Conservation (phyloP, 2,113 vertebrate species). For the Aix galericulata region DNA sequence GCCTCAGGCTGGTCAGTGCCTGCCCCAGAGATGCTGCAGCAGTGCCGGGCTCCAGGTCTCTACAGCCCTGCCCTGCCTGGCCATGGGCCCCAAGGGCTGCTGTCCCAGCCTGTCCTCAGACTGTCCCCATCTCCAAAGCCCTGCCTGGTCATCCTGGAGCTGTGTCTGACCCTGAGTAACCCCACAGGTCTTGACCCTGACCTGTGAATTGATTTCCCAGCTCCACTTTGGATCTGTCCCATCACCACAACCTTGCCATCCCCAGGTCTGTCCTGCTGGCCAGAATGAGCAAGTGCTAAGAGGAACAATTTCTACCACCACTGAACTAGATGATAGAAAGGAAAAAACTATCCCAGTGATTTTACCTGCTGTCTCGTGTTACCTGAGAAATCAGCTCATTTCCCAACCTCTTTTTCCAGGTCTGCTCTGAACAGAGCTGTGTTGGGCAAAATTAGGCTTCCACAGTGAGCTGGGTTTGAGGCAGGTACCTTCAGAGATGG, state of each 20-base stretch:
- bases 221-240: neutral
- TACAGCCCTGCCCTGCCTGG: neutral
- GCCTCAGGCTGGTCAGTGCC: neutral
- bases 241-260: rapidly evolving
- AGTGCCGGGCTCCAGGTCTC: neutral
- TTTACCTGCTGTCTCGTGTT: neutral
- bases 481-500: neutral
- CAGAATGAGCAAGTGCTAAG: neutral
- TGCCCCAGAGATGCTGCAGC: rapidly evolving
- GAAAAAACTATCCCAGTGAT: conserved; percentile 10
- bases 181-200: neutral
- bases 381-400: neutral
- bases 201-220: neutral
- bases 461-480: neutral
- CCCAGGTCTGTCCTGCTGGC: neutral
- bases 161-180: neutral
- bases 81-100: neutral
- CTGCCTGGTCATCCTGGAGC: neutral
- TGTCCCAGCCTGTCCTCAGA: neutral
- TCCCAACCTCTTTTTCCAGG: neutral
- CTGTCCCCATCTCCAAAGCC: neutral
- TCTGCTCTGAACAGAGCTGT: neutral
- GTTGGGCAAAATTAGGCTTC: neutral
- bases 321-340: neutral
- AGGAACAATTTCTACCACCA: neutral